Conservation (phyloP, 2,113 vertebrate species). For the Carassius carassius region DNA sequence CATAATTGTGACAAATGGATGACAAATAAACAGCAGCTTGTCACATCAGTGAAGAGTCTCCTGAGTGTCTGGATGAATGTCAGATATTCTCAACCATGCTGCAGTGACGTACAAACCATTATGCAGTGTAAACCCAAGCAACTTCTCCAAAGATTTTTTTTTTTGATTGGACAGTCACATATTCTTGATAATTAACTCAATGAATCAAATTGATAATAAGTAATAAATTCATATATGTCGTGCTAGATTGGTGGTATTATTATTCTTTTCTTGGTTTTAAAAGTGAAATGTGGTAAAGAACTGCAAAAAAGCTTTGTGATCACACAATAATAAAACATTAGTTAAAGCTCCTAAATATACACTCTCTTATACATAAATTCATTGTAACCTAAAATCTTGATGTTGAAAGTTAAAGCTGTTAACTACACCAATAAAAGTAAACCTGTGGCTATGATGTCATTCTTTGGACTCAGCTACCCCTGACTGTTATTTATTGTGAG, state of each 20-base stretch:
- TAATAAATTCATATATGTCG: too few relatives aligned
- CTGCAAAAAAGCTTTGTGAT: not conserved
- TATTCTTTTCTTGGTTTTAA: not conserved
- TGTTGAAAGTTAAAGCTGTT: not conserved
- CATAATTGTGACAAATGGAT: not conserved
- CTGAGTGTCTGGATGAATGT: not conserved
- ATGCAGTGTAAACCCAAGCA: not conserved
- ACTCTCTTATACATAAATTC: not conserved
- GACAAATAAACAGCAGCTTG: slow-evolving; percentile 18
- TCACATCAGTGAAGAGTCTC: not conserved
- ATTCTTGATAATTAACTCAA: not conserved
- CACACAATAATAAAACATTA: not conserved
- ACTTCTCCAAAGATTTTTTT: too few relatives aligned
- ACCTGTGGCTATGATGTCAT: not conserved
- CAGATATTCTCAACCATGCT: not conserved
- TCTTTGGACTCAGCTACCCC: not conserved
- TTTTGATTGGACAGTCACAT: not conserved
- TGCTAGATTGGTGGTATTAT: not conserved
- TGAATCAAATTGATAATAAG: not conserved
- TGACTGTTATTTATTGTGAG: not conserved
- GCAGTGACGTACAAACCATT: not conserved
- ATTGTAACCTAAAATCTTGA: not conserved
- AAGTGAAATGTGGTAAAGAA: not conserved
- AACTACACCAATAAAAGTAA: not conserved
- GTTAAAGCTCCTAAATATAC: not conserved